Conservation (phyloP, 53 echinoderm and acorn worm genomes). For the Holothuria scabra region DNA sequence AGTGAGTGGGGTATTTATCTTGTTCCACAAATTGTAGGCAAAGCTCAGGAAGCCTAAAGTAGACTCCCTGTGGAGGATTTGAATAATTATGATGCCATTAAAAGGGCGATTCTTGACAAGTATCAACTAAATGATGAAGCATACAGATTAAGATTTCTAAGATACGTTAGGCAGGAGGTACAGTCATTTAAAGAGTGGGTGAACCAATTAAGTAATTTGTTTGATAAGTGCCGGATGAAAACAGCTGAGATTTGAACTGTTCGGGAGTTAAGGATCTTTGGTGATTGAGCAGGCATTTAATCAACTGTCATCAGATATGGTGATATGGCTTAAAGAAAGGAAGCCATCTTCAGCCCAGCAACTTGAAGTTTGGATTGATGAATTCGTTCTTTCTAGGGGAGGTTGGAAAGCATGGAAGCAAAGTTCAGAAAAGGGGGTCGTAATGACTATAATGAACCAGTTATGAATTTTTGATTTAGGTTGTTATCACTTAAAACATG, state of each 20-base stretch:
- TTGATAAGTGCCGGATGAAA: neutral
- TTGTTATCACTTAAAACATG: too few relatives aligned
- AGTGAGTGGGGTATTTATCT: neutral
- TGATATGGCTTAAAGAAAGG: too few relatives aligned
- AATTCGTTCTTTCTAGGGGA: too few relatives aligned
- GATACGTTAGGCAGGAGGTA: neutral
- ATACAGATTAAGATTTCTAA: neutral
- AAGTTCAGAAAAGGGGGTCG: too few relatives aligned
- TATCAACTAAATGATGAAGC: neutral
- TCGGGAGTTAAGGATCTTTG: neutral
- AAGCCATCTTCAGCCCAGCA: too few relatives aligned
- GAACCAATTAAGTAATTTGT: neutral
- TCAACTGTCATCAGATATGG: too few relatives aligned
- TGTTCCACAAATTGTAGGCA: neutral
- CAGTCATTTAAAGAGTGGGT: slow-evolving; percentile 11
- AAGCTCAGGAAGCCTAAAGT: neutral
- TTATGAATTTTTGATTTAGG: too few relatives aligned
- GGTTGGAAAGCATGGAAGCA: too few relatives aligned
- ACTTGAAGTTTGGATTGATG: too few relatives aligned
- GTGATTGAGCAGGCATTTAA: neutral
- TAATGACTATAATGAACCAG: too few relatives aligned
- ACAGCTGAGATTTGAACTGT: neutral
- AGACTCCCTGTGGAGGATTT: neutral
- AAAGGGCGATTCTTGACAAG: neutral
- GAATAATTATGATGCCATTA: slow-evolving; percentile 3